phyloP scores from a whole-genome alignment of 2,797 vertebrate species.

The Syngnathus rostellatus region DNA sequence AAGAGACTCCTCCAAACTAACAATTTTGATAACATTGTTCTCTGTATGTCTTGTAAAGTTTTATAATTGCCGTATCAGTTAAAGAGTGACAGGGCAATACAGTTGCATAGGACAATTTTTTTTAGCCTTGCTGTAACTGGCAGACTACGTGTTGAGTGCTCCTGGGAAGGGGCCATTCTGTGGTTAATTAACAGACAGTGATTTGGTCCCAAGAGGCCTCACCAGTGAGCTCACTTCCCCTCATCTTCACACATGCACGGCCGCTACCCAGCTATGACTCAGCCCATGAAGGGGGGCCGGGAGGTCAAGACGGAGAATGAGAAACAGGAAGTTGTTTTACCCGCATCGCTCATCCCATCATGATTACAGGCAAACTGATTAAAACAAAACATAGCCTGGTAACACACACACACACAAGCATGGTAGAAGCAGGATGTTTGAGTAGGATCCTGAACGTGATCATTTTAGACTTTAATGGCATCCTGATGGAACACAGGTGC shows the following conservation, averaged over 20 bases:
- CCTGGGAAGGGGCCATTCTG: slow-evolving; percentile 49
- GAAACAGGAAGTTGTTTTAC: slow-evolving; percentile 67
- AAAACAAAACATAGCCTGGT: slow-evolving; percentile 56
- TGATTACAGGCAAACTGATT: slow-evolving; percentile 70
- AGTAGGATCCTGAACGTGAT: slow-evolving; percentile 50
- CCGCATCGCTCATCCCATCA: slow-evolving; percentile 57
- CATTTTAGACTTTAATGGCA: slow-evolving; percentile 60
- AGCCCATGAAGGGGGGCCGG: slow-evolving; percentile 34
- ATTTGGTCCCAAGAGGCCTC: slow-evolving; percentile 55
- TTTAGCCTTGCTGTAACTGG: slow-evolving; percentile 8
- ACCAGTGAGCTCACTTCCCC: slow-evolving; percentile 68
- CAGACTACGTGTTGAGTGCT: slow-evolving; percentile 40
- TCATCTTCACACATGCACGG: slow-evolving; percentile 61
- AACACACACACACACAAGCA: slow-evolving; percentile 19
- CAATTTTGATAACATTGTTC: background rate
- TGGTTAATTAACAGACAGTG: slow-evolving; percentile 61
- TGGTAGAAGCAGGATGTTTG: slow-evolving; percentile 51
- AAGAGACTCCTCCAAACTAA: background rate
- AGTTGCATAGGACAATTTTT: background rate
- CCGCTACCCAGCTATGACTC: slow-evolving; percentile 64
- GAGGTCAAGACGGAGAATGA: slow-evolving; percentile 20
- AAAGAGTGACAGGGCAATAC: background rate
- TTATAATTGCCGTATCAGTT: background rate
- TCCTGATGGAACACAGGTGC: slow-evolving; percentile 67
- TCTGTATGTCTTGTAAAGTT: background rate